These are phyloP conservation scores for Drosophila ercepeae DNA, from an alignment of 1,140 invertebrate species.

Conservation along the genomic window DNA sequence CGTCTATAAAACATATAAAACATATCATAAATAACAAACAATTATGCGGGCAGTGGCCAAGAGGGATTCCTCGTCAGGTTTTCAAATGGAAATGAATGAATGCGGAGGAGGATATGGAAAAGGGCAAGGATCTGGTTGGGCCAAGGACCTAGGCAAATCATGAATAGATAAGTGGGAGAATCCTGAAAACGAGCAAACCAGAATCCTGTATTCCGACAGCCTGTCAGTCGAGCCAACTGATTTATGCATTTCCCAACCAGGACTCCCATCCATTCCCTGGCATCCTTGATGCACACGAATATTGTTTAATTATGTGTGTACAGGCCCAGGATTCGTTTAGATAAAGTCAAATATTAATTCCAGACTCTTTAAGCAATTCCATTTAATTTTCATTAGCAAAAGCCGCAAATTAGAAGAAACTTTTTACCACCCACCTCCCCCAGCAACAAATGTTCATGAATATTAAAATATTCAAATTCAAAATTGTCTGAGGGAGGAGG, in stretches of 20 bases:
- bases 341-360: slow-evolving; percentile 66
- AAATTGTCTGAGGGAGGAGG: no score
- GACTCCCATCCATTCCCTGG: background rate
- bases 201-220: slow-evolving; percentile 42
- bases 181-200: slow-evolving; percentile 8
- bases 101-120: background rate
- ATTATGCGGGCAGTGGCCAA: slow-evolving; percentile 61
- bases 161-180: slow-evolving; percentile 34
- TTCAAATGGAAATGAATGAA: background rate
- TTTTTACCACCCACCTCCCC: slow-evolving; percentile 24
- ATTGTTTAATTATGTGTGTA: slow-evolving; percentile 40
- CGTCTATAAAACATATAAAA: slow-evolving; percentile 33
- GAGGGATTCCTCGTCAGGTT: background rate
- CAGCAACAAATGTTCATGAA: slow-evolving; percentile 65
- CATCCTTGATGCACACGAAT: slow-evolving; percentile 24
- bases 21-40: slow-evolving; percentile 75
- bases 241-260: slow-evolving; percentile 58
- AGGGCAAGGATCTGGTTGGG: slow-evolving; percentile 6
- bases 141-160: slow-evolving; percentile 22
- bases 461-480: slow-evolving; percentile 81
- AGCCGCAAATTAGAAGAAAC: slow-evolving; percentile 73
- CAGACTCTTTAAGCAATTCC: slow-evolving; percentile 72
- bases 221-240: slow-evolving; percentile 66
- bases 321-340: background rate
- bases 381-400: slow-evolving; percentile 79